phyloP scores from a whole-genome alignment of 2,888 invertebrate genomes.

The Gandaritis pyraliata region DNA sequence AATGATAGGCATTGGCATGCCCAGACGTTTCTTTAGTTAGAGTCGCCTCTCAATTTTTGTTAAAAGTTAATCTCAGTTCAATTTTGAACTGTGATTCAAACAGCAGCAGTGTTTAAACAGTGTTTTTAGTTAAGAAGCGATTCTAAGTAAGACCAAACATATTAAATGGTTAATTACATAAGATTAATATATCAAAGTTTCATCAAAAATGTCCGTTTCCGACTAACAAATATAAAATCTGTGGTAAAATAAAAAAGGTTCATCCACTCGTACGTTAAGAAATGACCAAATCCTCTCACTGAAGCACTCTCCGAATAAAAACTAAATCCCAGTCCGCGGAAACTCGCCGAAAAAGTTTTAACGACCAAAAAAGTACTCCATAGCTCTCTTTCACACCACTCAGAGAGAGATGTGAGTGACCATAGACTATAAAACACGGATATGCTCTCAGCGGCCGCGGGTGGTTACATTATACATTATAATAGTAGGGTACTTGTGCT shows the following conservation, averaged over 20 bases:
- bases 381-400: conserved; percentile 12
- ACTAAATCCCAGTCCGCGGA: conserved; percentile 18
- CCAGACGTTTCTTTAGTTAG: too few species aligned
- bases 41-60: too few species aligned
- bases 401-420: conserved; percentile 28
- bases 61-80: too few species aligned
- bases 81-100: too few species aligned
- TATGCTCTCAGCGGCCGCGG: conserved; percentile 45
- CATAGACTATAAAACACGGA: conserved; percentile 37
- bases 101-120: too few species aligned
- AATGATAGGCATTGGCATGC: too few species aligned
- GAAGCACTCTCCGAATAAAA: conserved; percentile 16
- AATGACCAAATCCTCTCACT: conserved; percentile 7
- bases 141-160: too few species aligned
- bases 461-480: conserved; percentile 38
- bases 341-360: conserved; percentile 33
- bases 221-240: neutral
- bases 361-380: conserved; percentile 22
- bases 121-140: too few species aligned
- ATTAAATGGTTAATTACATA: too few species aligned
- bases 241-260: neutral
- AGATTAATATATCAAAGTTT: too few species aligned
- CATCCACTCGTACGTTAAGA: conserved; percentile 4
- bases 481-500: conserved; percentile 12
- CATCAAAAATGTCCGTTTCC: neutral